phyloP scores from a whole-genome alignment of 2,888 invertebrate species.

The Hetaerina titia region DNA sequence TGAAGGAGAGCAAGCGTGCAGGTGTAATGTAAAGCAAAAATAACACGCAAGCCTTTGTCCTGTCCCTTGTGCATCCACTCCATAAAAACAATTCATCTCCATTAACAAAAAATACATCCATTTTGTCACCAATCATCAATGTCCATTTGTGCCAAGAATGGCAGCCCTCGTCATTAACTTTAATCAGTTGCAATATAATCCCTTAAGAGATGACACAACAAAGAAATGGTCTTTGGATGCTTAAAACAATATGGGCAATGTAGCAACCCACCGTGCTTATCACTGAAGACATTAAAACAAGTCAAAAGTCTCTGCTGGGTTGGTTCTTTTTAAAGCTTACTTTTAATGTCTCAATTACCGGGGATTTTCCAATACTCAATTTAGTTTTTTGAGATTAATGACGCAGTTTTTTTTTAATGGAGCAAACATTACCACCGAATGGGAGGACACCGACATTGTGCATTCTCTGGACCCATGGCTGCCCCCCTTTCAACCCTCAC shows the following conservation, averaged over 20 bases:
- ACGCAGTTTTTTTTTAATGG: constrained; percentile 48
- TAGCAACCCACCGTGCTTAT: constrained; percentile 50
- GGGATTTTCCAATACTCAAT: not conserved
- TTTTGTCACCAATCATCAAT: not conserved
- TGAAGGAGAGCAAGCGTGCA: constrained; percentile 52
- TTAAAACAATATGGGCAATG: constrained; percentile 8
- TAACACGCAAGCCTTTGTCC: constrained; percentile 32
- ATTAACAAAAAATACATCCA: constrained; percentile 18
- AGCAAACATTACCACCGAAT: constrained; percentile 19
- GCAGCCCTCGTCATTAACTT: not conserved
- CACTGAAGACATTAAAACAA: not conserved
- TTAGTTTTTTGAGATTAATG: not conserved
- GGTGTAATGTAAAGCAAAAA: constrained; percentile 48
- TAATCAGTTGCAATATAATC: constrained; percentile 21
- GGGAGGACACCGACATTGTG: constrained; percentile 27
- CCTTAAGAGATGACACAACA: constrained; percentile 37
- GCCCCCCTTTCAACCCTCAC: constrained; percentile 18
- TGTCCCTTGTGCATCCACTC: constrained; percentile 7
- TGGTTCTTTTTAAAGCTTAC: constrained; percentile 30
- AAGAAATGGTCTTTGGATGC: constrained; percentile 28
- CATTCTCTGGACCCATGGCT: not conserved
- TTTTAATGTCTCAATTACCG: constrained; percentile 27
- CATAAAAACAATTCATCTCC: not conserved
- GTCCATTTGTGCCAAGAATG: not conserved
- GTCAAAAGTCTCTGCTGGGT: constrained; percentile 17